These are phyloP conservation scores for Anthoptus insignis DNA, from an alignment of 2,888 invertebrate species.

Conservation along the genomic window DNA sequence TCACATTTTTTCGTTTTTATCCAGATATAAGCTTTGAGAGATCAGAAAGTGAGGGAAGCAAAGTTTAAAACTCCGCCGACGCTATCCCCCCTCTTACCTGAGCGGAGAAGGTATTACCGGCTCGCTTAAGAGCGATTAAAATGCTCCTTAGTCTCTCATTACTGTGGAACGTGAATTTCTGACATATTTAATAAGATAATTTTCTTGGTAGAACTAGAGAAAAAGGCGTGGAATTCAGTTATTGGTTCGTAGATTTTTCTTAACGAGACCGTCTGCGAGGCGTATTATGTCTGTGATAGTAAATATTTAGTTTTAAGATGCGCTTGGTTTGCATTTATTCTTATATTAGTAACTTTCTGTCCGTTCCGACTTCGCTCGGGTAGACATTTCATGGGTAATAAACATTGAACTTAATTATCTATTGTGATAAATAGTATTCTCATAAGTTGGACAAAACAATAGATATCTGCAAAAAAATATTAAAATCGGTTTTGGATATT, in stretches of 20 bases:
- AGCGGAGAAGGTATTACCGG: slow-evolving; percentile 23
- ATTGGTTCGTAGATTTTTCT: slow-evolving; percentile 20
- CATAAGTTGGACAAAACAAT: no score
- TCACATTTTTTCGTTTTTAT: not conserved
- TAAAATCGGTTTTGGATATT: no score
- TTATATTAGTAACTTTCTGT: no score
- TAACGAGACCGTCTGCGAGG: slow-evolving; percentile 6
- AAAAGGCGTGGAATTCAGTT: slow-evolving; percentile 22
- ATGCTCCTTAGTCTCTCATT: slow-evolving; percentile 32
- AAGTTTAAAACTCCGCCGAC: slow-evolving; percentile 20
- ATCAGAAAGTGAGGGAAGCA: slow-evolving; percentile 12
- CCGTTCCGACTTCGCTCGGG: no score
- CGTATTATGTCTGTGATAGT: not conserved
- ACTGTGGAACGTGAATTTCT: slow-evolving; percentile 33
- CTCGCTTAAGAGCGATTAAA: slow-evolving; percentile 34
- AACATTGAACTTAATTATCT: no score
- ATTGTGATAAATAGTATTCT: no score
- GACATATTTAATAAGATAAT: slow-evolving; percentile 31
- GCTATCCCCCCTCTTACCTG: slow-evolving; percentile 23
- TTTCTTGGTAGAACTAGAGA: slow-evolving; percentile 29
- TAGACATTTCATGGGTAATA: no score
- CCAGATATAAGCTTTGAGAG: not conserved
- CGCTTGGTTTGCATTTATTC: no score
- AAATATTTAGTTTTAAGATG: not conserved
- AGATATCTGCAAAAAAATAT: no score